phyloP scores from a whole-genome alignment of 2,113 vertebrate species.

The Microcebus tavaratra region DNA sequence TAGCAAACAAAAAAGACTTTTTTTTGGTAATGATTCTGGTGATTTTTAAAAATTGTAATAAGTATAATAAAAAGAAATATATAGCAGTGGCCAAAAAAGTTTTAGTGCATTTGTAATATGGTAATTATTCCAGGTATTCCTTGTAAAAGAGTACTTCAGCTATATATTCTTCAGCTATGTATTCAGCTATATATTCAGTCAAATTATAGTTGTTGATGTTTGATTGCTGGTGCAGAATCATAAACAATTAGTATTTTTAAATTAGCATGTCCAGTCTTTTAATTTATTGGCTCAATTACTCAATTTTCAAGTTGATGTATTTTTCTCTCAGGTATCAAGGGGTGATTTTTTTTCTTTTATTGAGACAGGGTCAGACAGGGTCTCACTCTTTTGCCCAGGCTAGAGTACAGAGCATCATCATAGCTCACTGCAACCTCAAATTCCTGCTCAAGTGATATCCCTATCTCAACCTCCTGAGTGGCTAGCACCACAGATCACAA shows the following conservation, averaged over 20 bases:
- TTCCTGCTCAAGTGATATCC: no score
- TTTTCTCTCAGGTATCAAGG: background rate
- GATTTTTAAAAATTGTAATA: background rate
- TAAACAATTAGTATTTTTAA: conserved; percentile 38
- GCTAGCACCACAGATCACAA: no score
- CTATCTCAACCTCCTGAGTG: no score
- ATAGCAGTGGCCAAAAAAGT: background rate
- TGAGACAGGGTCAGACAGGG: no score
- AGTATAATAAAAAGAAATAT: background rate
- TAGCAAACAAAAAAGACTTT: background rate
- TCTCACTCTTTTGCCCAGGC: no score
- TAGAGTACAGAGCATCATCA: no score
- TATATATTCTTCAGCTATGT: background rate
- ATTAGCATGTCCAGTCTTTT: background rate
- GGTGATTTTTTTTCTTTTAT: background rate
- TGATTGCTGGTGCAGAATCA: background rate
- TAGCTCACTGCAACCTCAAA: no score
- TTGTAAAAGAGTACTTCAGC: background rate
- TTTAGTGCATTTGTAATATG: background rate
- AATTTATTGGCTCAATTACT: background rate
- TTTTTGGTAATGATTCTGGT: background rate
- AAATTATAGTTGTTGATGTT: background rate
- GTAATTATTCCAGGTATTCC: background rate
- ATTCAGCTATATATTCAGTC: background rate
- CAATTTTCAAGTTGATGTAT: conserved; percentile 26